A percentile compares a stretch with the other conserved stretches of the same genome.
phyloP scores from a whole-genome alignment of 2,113 vertebrate species.

The Marcusenius ussheri region DNA sequence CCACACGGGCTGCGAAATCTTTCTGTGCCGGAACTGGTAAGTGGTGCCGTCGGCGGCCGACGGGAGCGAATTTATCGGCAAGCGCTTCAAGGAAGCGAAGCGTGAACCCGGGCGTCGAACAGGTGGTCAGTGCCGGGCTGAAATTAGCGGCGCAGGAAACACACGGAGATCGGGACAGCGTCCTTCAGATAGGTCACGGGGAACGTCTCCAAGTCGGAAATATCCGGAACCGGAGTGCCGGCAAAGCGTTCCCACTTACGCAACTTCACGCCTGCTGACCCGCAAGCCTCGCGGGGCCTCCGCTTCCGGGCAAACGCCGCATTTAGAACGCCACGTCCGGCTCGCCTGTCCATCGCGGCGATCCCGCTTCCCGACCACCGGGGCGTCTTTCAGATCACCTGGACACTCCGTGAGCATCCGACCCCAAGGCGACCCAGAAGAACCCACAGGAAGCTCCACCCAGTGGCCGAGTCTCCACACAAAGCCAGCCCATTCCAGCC shows the following conservation, averaged over 20 bases:
- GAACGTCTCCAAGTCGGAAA: constrained; percentile 20
- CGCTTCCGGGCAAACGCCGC: constrained; percentile 31
- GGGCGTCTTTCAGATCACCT: neutral
- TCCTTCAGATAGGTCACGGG: neutral
- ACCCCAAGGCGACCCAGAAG: neutral
- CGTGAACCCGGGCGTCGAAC: neutral
- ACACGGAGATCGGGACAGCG: neutral
- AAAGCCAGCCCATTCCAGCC: neutral
- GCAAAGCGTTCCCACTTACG: neutral
- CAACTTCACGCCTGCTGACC: neutral
- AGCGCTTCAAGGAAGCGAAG: neutral
- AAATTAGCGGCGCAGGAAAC: neutral
- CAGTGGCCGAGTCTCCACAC: neutral
- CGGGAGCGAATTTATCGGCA: neutral
- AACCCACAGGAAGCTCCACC: neutral
- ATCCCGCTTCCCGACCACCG: constrained; percentile 2
- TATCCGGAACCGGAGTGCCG: constrained; percentile 20
- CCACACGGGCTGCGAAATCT: neutral
- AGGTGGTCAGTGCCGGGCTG: neutral
- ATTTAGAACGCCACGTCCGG: constrained; percentile 33
- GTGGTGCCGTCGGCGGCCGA: neutral
- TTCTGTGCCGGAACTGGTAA: neutral
- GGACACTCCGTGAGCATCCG: neutral
- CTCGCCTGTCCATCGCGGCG: constrained; percentile 30
- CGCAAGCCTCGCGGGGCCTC: constrained; percentile 3